A percentile compares a stretch with the other conserved stretches of the same genome.
Conservation (phyloP, 2,797 vertebrate species). For the Ceryle rudis region DNA sequence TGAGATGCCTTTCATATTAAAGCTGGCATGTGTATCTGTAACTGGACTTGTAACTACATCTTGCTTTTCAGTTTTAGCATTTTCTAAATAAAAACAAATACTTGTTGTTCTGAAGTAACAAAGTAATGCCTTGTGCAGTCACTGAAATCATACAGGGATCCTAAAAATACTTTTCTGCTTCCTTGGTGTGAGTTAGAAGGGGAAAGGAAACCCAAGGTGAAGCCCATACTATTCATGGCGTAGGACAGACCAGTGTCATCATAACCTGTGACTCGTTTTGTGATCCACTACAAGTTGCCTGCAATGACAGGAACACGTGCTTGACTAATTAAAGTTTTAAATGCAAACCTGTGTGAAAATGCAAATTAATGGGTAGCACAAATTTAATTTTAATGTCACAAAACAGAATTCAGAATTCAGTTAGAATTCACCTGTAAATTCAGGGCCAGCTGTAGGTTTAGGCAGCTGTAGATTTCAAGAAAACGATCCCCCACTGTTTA, state of each 20-base stretch:
- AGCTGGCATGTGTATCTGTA: background rate
- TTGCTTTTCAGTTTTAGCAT: background rate
- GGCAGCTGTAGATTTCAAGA: background rate
- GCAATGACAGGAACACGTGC: background rate
- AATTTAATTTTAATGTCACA: background rate
- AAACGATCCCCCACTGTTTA: background rate
- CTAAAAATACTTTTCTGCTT: background rate
- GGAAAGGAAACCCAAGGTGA: background rate
- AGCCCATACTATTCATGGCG: background rate
- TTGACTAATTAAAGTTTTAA: background rate
- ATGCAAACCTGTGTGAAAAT: background rate
- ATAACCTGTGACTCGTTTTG: background rate
- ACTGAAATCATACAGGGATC: background rate
- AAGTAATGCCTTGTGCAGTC: background rate
- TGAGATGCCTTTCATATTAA: background rate
- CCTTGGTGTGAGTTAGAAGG: background rate
- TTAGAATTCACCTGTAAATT: background rate
- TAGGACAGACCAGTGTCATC: background rate
- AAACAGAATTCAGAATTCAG: background rate
- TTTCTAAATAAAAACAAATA: background rate
- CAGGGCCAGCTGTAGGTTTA: background rate
- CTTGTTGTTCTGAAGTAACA: background rate
- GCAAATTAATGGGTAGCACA: background rate
- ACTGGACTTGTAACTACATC: background rate
- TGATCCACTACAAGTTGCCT: background rate